These are phyloP conservation scores for Lordiphosa collinella DNA, from an alignment of 1,140 invertebrate species.

Conservation along the genomic window DNA sequence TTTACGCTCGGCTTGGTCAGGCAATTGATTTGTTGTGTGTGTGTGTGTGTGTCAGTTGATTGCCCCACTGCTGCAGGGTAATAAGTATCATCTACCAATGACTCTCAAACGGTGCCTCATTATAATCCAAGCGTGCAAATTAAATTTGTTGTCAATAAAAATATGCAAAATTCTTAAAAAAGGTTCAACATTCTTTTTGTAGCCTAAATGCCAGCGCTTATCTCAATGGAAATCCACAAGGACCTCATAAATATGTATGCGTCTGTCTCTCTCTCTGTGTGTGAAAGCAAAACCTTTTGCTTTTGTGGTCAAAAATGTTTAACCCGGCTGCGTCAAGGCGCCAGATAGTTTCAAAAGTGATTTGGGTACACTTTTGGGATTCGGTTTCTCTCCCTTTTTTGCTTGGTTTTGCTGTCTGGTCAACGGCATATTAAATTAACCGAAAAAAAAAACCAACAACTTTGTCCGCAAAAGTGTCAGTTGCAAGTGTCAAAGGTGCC, in stretches of 20 bases:
- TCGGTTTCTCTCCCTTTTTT: slow-evolving; percentile 31
- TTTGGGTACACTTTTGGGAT: slow-evolving; percentile 73
- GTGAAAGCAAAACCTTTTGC: slow-evolving; percentile 46
- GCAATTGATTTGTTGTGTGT: slow-evolving; percentile 70
- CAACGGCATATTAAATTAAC: slow-evolving; percentile 77
- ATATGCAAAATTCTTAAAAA: slow-evolving; percentile 38
- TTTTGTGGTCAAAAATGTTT: slow-evolving; percentile 61
- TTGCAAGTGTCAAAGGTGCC: slow-evolving; percentile 76
- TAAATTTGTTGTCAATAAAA: slow-evolving; percentile 54
- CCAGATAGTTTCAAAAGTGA: slow-evolving; percentile 77
- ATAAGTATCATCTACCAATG: slow-evolving; percentile 17
- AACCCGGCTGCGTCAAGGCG: slow-evolving; percentile 63
- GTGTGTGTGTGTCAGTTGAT: slow-evolving; percentile 21
- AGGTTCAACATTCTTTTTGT: slow-evolving; percentile 22
- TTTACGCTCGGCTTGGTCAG: slow-evolving; percentile 48
- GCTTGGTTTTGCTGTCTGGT: slow-evolving; percentile 32
- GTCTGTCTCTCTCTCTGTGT: slow-evolving; percentile 13
- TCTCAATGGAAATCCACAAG: slow-evolving; percentile 71
- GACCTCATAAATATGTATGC: slow-evolving; percentile 71
- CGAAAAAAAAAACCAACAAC: slow-evolving; percentile 4
- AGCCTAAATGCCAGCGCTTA: slow-evolving; percentile 64
- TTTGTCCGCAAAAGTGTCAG: slow-evolving; percentile 56
- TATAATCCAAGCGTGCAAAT: slow-evolving; percentile 52
- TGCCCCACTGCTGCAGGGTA: slow-evolving; percentile 28
- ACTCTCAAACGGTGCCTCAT: slow-evolving; percentile 31